Evolutionary conservation across 2,797 vertebrate species (phyloP).

Genomic region (Sternotherus odoratus): DNA sequence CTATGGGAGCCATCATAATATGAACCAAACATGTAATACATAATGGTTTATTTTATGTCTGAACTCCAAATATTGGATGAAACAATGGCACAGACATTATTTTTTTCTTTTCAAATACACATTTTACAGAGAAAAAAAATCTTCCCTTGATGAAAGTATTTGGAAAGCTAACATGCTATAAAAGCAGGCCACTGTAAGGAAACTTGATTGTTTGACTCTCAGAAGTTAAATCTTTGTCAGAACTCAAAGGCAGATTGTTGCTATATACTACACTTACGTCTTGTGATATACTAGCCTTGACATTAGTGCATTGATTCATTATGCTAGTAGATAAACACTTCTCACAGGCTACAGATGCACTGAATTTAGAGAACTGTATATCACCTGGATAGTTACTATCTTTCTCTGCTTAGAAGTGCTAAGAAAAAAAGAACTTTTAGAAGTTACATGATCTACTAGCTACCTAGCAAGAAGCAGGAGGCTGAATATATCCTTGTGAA

Average conservation of each 20-base stretch:
- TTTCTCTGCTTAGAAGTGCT: accelerated
- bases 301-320: background rate
- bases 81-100: accelerated
- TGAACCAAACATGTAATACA: background rate
- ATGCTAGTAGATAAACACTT: background rate
- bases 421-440: background rate
- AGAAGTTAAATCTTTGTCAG: background rate
- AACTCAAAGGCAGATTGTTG: background rate
- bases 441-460: background rate
- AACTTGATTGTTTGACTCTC: accelerated
- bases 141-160: background rate
- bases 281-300: background rate
- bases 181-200: accelerated
- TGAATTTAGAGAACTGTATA: background rate
- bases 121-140: background rate
- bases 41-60: background rate
- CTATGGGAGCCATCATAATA: background rate
- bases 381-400: background rate
- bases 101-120: accelerated
- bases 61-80: accelerated
- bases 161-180: background rate
- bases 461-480: background rate
- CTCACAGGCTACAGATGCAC: accelerated
- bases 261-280: background rate
- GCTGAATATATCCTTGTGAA: background rate